Evolutionary conservation across 2,113 vertebrate species (phyloP).

Genomic region (Rhegmatorhina hoffmannsi): DNA sequence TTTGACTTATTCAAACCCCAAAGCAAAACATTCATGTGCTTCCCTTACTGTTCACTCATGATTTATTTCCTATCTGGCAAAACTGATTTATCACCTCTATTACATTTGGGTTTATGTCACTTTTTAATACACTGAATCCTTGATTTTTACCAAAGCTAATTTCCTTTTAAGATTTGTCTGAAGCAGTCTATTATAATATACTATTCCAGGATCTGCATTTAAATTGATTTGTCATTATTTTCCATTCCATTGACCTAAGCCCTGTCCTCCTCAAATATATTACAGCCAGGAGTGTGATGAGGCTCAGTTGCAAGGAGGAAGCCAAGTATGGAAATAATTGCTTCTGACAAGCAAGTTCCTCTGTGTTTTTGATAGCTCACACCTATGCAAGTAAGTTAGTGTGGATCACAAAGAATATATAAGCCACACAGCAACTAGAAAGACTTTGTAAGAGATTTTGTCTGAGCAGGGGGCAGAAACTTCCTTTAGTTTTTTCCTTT

Average conservation of each 20-base stretch:
- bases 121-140: conserved; percentile 22
- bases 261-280: background rate
- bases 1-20: background rate
- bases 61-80: conserved; percentile 45
- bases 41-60: background rate
- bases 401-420: background rate
- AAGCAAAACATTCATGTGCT: background rate
- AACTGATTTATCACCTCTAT: conserved; percentile 3
- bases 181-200: background rate
- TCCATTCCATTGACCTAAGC: background rate
- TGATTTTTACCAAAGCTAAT: conserved; percentile 14
- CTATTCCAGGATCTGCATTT: conserved; percentile 15
- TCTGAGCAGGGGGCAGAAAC: background rate
- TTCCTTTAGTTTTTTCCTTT: background rate
- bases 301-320: background rate
- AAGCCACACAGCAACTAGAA: background rate
- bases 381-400: background rate
- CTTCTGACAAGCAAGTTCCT: background rate
- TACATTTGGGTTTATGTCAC: background rate
- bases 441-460: background rate
- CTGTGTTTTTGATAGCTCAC: background rate
- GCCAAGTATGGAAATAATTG: fast-evolving
- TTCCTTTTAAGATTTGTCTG: conserved; percentile 24
- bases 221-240: conserved; percentile 38
- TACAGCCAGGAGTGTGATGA: background rate